These are phyloP conservation scores for Drosophila prosaltans DNA, from an alignment of 1,140 invertebrate species.

Conservation along the genomic window DNA sequence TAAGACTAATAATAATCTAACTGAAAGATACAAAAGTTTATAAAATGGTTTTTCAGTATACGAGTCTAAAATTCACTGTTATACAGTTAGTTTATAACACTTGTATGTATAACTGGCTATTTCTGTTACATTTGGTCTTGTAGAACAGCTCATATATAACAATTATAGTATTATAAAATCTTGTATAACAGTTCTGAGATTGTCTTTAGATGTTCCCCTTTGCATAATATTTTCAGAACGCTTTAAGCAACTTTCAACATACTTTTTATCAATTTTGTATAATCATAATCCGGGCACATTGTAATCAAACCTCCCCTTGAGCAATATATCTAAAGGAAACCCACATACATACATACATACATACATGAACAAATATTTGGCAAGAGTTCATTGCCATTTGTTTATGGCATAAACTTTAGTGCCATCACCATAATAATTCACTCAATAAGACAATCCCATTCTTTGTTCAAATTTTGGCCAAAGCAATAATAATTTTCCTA, in stretches of 20 bases:
- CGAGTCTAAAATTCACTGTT: background rate
- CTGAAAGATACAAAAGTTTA: too few species aligned
- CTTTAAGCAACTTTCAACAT: too few species aligned
- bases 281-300: slow-evolving; percentile 1
- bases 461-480: slow-evolving; percentile 75
- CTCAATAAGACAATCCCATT: slow-evolving; percentile 38
- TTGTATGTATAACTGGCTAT: too few species aligned
- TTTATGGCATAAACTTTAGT: slow-evolving; percentile 44
- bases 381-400: slow-evolving; percentile 52
- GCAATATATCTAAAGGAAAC: background rate
- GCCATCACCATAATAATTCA: slow-evolving; percentile 39
- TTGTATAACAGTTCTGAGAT: background rate
- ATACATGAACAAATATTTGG: slow-evolving; percentile 29
- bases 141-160: too few species aligned
- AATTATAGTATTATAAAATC: background rate
- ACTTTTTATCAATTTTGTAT: background rate
- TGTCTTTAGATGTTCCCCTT: too few species aligned
- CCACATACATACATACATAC: too few species aligned
- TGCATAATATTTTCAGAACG: too few species aligned
- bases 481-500: slow-evolving; percentile 68
- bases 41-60: background rate
- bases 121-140: too few species aligned
- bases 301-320: background rate
- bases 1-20: too few species aligned
- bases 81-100: background rate